phyloP scores from a whole-genome alignment of 2,113 vertebrate genomes.

The Suncus etruscus region DNA sequence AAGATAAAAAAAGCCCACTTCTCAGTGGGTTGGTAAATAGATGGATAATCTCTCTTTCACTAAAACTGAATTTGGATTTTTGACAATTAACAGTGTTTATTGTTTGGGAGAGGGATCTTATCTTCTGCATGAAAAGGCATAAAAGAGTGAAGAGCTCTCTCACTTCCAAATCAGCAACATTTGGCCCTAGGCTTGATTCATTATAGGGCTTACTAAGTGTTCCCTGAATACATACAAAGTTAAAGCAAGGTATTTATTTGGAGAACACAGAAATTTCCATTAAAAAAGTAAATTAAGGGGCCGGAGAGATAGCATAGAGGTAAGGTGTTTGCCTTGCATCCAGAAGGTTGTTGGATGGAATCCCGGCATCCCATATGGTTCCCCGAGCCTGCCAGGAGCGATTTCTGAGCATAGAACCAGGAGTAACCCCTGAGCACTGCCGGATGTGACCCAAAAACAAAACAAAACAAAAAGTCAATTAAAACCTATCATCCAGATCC shows the following conservation, averaged over 20 bases:
- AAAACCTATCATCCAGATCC: background rate
- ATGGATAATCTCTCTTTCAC: background rate
- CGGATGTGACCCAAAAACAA: too few species aligned
- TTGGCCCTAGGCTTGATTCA: background rate
- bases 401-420: too few species aligned
- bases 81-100: background rate
- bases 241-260: conserved; percentile 9
- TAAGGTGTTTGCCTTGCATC: too few species aligned
- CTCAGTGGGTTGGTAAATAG: background rate
- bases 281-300: conserved; percentile 15
- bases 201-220: background rate
- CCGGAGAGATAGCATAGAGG: too few species aligned
- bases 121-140: background rate
- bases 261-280: conserved; percentile 36
- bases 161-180: background rate
- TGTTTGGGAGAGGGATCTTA: background rate
- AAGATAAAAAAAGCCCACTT: background rate
- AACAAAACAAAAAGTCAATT: conserved; percentile 31
- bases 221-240: conserved; percentile 14
- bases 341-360: too few species aligned
- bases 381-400: too few species aligned
- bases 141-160: background rate
- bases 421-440: too few species aligned
- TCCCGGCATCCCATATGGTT: too few species aligned
- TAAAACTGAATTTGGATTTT: background rate